Base-by-base conservation (phyloP, 2,797 vertebrate species). In the Hyperoplus lanceolatus region DNA sequence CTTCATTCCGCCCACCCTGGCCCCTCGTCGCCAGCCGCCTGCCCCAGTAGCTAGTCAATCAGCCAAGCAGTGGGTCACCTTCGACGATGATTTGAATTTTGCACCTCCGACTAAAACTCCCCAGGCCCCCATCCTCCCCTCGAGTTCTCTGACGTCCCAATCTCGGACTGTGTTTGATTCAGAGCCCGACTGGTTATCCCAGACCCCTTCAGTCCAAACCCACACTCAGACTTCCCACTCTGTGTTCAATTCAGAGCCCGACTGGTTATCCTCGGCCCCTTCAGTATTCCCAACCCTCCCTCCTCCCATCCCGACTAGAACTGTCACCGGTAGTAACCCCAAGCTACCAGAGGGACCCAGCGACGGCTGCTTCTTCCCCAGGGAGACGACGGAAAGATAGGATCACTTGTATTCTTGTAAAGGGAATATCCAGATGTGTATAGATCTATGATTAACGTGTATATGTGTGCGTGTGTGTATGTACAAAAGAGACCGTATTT, bases 31-130 rank as follows among this genome's bases (percentile, higher is more conserved):
- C 83, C 90, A 77, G 72, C 87, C 62, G 0, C 79, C 81, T 67
- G 88, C 87, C 49, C 75, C 70, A 10, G 88, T 74, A 38, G 93
- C 29, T 29, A 29, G 79, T 1, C 85, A 93, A 43, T 92, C 86
- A 55, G 82, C 92, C 36, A 96, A 94, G 93, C 96, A 94, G 60
- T 99, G 98, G 98, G 97, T 99, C 82, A 99, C 97, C 0, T 99
- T 99, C 36, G 97, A 99, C 7, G 97, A 99, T 0, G 93, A 91
- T 38, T 91, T 89, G 3, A 84, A 90, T 76, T 91, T 93, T 21
- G 83, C 90, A 21, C 57, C 89, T 14, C 73, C 83, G 18, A 81
- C 10, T 46, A 94, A 91, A 68, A 7, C 87, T 53, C 85, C 72
- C 16, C 84, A 75, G 56, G 66, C 72, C 5, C 77, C 88, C 15